Conservation (phyloP, 1,140 invertebrate genomes). For the Helicoverpa armigera region DNA sequence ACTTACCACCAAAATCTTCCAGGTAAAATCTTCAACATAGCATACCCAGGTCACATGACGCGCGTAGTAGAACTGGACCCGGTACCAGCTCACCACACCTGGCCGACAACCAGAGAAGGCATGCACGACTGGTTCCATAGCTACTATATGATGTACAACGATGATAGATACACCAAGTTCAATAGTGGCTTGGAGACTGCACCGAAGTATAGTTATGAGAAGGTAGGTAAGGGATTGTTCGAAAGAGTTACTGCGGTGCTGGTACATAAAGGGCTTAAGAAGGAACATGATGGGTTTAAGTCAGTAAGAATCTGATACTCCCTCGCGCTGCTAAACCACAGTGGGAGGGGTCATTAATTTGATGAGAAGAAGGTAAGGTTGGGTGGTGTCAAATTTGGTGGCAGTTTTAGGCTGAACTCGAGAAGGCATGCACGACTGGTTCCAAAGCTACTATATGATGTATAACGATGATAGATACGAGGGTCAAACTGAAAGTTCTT, state of each 20-base stretch:
- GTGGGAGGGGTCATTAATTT: too few species aligned
- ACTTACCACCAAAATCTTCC: too few species aligned
- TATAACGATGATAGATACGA: slow-evolving; percentile 59
- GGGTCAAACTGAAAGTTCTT: too few species aligned
- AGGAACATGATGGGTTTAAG: too few species aligned
- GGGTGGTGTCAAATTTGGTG: too few species aligned
- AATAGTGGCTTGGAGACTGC: slow-evolving; percentile 60
- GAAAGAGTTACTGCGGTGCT: too few species aligned
- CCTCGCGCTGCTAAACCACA: too few species aligned
- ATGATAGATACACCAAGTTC: slow-evolving; percentile 59
- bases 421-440: slow-evolving; percentile 59
- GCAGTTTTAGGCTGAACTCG: too few species aligned
- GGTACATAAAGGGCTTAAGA: too few species aligned
- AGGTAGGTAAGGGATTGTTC: too few species aligned
- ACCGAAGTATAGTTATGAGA: slow-evolving; percentile 69
- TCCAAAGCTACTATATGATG: slow-evolving; percentile 61
- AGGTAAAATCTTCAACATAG: slow-evolving; percentile 71
- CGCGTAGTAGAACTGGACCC: slow-evolving; percentile 71
- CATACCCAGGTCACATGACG: slow-evolving; percentile 64
- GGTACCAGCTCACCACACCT: slow-evolving; percentile 61
- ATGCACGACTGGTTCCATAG: slow-evolving; percentile 64
- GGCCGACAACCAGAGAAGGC: neutral
- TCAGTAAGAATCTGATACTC: too few species aligned
- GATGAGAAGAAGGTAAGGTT: too few species aligned
- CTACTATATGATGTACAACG: slow-evolving; percentile 65